Conservation (phyloP, 2,113 vertebrate genomes). For the Bostrychus sinensis region DNA sequence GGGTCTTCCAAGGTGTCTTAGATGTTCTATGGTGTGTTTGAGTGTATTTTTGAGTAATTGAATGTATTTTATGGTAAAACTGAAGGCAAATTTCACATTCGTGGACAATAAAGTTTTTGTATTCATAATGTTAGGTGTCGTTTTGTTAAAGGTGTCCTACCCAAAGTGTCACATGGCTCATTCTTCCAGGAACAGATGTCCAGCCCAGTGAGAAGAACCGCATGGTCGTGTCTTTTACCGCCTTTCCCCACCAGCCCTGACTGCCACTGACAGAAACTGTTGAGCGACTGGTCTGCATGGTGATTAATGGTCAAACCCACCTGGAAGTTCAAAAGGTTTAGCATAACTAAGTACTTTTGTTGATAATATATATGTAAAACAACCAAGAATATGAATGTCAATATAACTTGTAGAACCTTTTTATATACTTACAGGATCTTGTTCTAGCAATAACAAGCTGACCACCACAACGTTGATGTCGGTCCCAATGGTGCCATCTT, state of each 20-base stretch:
- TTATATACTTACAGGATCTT: conserved; percentile 92
- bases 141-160: conserved; percentile 69
- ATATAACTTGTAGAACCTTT: too few relatives aligned
- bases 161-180: conserved; percentile 96
- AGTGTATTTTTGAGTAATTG: too few relatives aligned
- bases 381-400: neutral
- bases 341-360: neutral
- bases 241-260: conserved; percentile 91
- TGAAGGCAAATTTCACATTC: too few relatives aligned
- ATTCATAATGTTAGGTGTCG: neutral
- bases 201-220: conserved; percentile 92
- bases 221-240: conserved; percentile 93
- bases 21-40: too few relatives aligned
- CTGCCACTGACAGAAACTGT: conserved; percentile 99
- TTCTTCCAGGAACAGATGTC: conserved; percentile 99
- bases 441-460: conserved; percentile 92
- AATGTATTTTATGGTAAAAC: too few relatives aligned
- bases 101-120: too few relatives aligned
- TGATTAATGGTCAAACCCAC: conserved; percentile 91
- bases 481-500: conserved; percentile 96
- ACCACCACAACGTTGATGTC: conserved; percentile 97
- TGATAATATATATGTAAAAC: neutral
- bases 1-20: too few relatives aligned
- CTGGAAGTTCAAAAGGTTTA: conserved; percentile 67
- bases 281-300: conserved; percentile 95